phyloP scores from a whole-genome alignment of 2,797 vertebrate species.

The Varecia variegata region DNA sequence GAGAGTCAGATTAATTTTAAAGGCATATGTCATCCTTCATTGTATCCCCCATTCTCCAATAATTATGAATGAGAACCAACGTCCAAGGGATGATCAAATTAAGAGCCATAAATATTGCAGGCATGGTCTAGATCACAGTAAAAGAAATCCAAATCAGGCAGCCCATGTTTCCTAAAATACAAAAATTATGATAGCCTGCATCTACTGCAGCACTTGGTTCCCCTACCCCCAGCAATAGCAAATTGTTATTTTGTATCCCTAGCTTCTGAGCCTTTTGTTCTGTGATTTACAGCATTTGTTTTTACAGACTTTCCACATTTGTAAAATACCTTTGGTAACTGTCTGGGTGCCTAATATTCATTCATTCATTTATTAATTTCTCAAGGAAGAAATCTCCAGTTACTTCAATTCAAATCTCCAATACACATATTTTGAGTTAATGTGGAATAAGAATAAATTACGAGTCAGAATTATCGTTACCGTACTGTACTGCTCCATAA shows the following conservation, averaged over 20 bases:
- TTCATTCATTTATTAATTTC: conserved; percentile 21
- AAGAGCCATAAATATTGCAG: conserved; percentile 34
- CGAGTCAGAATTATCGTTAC: not conserved
- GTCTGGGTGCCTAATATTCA: not conserved
- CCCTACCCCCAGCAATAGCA: not conserved
- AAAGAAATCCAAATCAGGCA: conserved; percentile 24
- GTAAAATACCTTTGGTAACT: conserved; percentile 26
- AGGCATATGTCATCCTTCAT: conserved; percentile 75
- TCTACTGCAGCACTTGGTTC: not conserved
- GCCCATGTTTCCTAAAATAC: not conserved
- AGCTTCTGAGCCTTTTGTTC: not conserved
- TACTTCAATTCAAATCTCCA: not conserved
- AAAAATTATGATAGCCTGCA: conserved; percentile 14
- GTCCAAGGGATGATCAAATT: conserved; percentile 49
- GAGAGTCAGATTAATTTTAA: conserved; percentile 68
- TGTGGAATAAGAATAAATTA: conserved; percentile 7
- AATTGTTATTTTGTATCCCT: not conserved
- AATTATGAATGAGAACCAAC: conserved; percentile 61
- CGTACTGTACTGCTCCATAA: not conserved
- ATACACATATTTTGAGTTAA: conserved; percentile 36
- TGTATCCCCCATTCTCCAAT: conserved; percentile 59
- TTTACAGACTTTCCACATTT: not conserved
- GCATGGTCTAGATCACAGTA: not conserved
- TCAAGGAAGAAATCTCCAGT: not conserved
- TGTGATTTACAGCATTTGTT: not conserved